Evolutionary conservation across 1,140 invertebrate species (phyloP), one percentile per base, ranked within the genome.

Genomic region (Lordiphosa stackelbergi): DNA sequence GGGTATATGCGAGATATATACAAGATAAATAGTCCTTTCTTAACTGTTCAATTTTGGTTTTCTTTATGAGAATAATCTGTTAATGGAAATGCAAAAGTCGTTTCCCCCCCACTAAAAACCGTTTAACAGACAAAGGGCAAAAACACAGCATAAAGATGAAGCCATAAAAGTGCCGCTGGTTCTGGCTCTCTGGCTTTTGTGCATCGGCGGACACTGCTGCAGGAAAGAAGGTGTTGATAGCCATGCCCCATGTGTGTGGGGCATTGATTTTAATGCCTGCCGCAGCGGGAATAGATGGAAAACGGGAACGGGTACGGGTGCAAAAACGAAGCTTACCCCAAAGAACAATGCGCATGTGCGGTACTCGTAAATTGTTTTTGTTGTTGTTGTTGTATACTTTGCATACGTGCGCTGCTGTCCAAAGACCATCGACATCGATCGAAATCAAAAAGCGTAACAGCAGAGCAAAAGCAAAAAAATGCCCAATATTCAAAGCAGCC

Each of bases 371-470:
- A 81, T 74, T 74, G 70, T 55, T 68, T 68, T 31, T 31, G 24
- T 19, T 19, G 24, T 28, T 28, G 24, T 28, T 19, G 19, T 31
- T 31, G 6, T 55, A 22, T 41, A 24, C 37, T 53, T 9, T 40
- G 4, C 28, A 43, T 22, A 24, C 41, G 13, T 60, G 47, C 31
- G 37, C 38, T 52, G 9, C 22, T 61, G 45, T 52, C 74, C 75
- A 83, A 58, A 71, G 81, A 83, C 75, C 66, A 45, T 69, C 45
- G 56, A 59, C 70, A 75, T 81, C 75, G 75, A 81, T 81, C 59
- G 77, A 60, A 81, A 75, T 81, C 75, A 81, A 75, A 83, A 75
- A 83, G 77, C 77, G 77, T 83, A 83, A 75, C 75, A 69, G 47
- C 12, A 13, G 9, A 66, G 55, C 63, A 64, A 83, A 24, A 83